Percentiles rank a stretch among this genome's conserved stretches.
Evolutionary conservation across 2,888 invertebrate species (phyloP).

Genomic region (Ennomos quercinarius): DNA sequence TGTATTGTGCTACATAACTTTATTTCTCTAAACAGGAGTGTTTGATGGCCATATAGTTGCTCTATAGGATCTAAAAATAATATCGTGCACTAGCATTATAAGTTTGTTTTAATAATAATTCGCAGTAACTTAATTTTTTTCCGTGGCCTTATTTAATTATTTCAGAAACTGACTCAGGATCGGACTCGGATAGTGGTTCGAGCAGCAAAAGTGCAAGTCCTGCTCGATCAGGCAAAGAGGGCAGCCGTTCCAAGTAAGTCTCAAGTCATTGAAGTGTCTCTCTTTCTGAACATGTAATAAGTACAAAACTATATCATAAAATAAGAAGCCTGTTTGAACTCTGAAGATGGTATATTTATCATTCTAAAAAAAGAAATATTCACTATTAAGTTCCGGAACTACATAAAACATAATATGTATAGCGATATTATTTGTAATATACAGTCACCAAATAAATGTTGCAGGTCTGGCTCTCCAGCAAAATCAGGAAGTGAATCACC

Average conservation of each 20-base stretch:
- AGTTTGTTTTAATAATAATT: background rate
- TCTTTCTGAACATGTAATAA: too few species aligned
- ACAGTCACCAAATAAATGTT: conserved; percentile 28
- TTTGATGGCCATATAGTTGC: too few species aligned
- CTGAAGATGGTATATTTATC: too few species aligned
- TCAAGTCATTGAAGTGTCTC: too few species aligned
- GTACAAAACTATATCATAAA: too few species aligned
- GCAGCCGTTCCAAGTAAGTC: conserved; percentile 69
- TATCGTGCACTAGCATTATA: too few species aligned
- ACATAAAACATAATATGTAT: too few species aligned
- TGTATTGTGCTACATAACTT: too few species aligned
- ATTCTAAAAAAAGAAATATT: too few species aligned
- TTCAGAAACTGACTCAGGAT: conserved; percentile 77
- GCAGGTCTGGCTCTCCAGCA: conserved; percentile 72
- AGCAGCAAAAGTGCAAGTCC: conserved; percentile 79
- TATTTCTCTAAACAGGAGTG: too few species aligned
- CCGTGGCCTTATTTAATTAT: background rate
- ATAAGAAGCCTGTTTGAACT: too few species aligned
- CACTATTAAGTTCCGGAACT: too few species aligned
- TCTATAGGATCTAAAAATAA: background rate
- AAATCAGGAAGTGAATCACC: conserved; percentile 78
- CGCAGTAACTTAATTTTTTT: background rate
- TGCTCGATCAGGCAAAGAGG: conserved; percentile 71
- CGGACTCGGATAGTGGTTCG: conserved; percentile 79
- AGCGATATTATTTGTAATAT: background rate